Evolutionary conservation across 23 tunicate species (phyloP).

Genomic region (Styela clava): DNA sequence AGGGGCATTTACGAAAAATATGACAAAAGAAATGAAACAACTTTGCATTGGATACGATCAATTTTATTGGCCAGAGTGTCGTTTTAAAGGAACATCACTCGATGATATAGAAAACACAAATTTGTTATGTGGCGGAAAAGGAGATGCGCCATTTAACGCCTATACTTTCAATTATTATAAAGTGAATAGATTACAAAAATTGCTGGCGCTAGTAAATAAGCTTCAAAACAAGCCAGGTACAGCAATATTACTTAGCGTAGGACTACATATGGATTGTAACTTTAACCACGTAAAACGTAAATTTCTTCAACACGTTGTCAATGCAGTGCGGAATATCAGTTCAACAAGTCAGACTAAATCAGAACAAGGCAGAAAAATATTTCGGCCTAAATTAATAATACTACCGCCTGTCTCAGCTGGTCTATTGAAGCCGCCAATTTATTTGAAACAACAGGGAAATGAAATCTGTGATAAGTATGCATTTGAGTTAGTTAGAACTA

Average conservation of each 20-base stretch:
- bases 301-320: slow-evolving; percentile 36
- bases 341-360: slow-evolving; percentile 35
- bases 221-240: neutral
- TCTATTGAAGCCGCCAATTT: slow-evolving; percentile 48
- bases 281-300: neutral
- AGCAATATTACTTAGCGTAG: neutral
- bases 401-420: slow-evolving; percentile 54
- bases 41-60: neutral
- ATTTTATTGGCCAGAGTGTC: slow-evolving; percentile 4
- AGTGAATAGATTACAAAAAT: neutral
- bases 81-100: neutral
- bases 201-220: neutral
- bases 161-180: neutral
- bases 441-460: slow-evolving; percentile 31
- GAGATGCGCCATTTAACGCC: neutral
- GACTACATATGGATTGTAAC: slow-evolving; percentile 4
- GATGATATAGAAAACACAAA: neutral
- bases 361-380: too few relatives aligned
- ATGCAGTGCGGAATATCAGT: too few relatives aligned
- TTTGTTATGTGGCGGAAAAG: neutral
- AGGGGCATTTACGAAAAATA: slow-evolving; percentile 35
- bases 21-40: slow-evolving; percentile 16
- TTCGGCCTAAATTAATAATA: slow-evolving; percentile 46
- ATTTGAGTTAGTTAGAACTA: neutral
- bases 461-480: neutral